Evolutionary conservation across 1,140 invertebrate genomes (phyloP).

Genomic region (Nasonia longicornis): DNA sequence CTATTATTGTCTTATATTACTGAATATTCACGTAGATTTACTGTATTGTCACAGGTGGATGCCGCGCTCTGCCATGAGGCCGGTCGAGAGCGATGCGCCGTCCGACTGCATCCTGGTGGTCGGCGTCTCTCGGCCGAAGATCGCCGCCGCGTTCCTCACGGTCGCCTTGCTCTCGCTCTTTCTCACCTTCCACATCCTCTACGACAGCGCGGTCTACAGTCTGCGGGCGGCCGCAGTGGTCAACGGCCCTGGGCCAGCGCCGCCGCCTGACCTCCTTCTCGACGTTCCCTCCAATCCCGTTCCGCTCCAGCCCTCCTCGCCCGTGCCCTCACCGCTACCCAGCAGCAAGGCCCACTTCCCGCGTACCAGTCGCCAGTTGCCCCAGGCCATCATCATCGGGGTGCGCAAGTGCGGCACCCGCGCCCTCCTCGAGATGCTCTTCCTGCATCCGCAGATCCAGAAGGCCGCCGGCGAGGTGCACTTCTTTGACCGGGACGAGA

Average conservation of each 20-base stretch:
- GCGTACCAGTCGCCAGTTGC: constrained; percentile 69
- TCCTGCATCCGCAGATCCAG: constrained; percentile 91
- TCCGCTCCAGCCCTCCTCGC: not conserved
- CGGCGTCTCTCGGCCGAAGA: constrained; percentile 81
- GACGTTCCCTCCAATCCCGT: not conserved
- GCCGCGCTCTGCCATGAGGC: constrained; percentile 80
- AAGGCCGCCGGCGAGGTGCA: constrained; percentile 94
- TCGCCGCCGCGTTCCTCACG: constrained; percentile 82
- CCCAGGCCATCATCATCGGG: constrained; percentile 92
- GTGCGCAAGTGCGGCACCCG: constrained; percentile 94
- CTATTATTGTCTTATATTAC: no score
- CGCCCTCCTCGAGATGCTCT: constrained; percentile 94
- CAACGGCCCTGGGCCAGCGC: constrained; percentile 50
- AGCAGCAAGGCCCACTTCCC: constrained; percentile 64
- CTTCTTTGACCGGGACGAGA: constrained; percentile 93
- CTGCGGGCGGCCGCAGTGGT: constrained; percentile 72
- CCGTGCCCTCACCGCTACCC: constrained; percentile 46
- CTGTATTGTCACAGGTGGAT: constrained; percentile 74
- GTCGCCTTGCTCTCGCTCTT: constrained; percentile 82
- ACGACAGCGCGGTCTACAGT: constrained; percentile 85
- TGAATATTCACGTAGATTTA: no score
- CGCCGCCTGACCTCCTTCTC: constrained; percentile 67
- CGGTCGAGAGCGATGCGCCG: constrained; percentile 76
- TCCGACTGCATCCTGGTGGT: constrained; percentile 84
- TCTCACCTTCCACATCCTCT: constrained; percentile 84